These are phyloP conservation scores for Abramis brama DNA, from an alignment of 2,113 vertebrate genomes.

Conservation along the genomic window DNA sequence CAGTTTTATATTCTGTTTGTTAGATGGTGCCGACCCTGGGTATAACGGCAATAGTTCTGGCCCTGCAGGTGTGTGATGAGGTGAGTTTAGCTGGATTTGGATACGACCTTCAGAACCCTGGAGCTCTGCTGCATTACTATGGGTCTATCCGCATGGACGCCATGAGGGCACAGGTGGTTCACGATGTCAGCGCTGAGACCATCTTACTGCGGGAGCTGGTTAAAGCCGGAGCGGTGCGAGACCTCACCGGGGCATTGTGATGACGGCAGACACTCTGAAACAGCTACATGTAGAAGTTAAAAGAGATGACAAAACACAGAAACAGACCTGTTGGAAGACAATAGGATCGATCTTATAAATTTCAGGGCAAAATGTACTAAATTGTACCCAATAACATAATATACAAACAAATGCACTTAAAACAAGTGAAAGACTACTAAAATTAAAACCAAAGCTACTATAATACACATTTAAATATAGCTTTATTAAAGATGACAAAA, in stretches of 20 bases:
- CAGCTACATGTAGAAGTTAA: not conserved
- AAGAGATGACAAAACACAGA: not conserved
- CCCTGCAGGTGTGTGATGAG: conserved; percentile 80
- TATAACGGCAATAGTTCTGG: conserved; percentile 73
- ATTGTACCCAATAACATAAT: not conserved
- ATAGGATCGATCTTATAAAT: not conserved
- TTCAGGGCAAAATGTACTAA: not conserved
- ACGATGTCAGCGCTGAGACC: conserved; percentile 76
- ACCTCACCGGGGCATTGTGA: conserved; percentile 77
- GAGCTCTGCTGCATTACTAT: conserved; percentile 78
- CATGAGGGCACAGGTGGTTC: conserved; percentile 76
- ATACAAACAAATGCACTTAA: not conserved
- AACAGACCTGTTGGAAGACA: not conserved
- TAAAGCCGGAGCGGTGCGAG: conserved; percentile 68
- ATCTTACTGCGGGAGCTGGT: conserved; percentile 76
- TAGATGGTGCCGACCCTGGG: conserved; percentile 76
- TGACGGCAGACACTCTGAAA: not conserved
- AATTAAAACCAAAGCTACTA: not conserved
- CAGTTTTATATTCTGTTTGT: not conserved
- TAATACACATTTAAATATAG: not conserved
- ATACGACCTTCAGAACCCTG: conserved; percentile 75
- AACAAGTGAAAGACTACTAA: not conserved
- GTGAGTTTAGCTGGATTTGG: conserved; percentile 81
- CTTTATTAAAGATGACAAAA: not conserved
- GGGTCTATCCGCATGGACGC: conserved; percentile 71